A percentile compares a stretch with the other conserved stretches of the same genome.
Evolutionary conservation across 1,140 invertebrate genomes (phyloP).

Genomic region (Trachelipus rathkii): DNA sequence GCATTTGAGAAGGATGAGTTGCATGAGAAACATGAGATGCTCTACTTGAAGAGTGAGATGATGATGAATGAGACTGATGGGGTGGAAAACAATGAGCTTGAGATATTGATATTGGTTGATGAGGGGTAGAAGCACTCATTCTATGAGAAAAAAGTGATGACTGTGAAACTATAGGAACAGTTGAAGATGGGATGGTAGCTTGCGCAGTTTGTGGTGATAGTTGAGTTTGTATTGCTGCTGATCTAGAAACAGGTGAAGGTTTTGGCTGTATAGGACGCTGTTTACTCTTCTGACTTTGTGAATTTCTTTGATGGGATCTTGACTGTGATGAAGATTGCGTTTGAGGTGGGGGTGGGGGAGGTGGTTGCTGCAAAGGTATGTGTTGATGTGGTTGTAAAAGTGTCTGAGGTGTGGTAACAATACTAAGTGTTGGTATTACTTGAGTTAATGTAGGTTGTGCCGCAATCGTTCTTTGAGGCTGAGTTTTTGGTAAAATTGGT

Average conservation of each 20-base stretch:
- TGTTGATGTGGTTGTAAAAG: constrained; percentile 43
- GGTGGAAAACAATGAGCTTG: constrained; percentile 55
- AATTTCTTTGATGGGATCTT: constrained; percentile 1
- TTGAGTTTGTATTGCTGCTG: constrained; percentile 48
- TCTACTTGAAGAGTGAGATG: constrained; percentile 44
- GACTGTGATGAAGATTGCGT: constrained; percentile 36
- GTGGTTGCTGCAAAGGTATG: constrained; percentile 43
- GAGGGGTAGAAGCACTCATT: constrained; percentile 41
- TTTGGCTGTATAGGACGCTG: constrained; percentile 45
- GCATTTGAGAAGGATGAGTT: constrained; percentile 47
- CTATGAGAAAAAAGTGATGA: constrained; percentile 32
- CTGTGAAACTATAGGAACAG: constrained; percentile 30
- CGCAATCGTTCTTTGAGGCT: constrained; percentile 21
- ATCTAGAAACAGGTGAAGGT: constrained; percentile 29
- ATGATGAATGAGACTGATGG: constrained; percentile 57
- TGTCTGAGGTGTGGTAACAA: constrained; percentile 42
- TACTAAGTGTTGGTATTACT: constrained; percentile 29
- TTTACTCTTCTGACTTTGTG: constrained; percentile 23
- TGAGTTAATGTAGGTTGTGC: constrained; percentile 29
- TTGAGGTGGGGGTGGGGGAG: constrained; percentile 39
- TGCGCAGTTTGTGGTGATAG: constrained; percentile 37
- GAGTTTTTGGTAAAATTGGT: not conserved
- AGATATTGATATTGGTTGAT: constrained; percentile 44
- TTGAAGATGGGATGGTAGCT: constrained; percentile 16
- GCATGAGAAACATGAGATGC: constrained; percentile 45